Conservation (phyloP, 2,888 invertebrate genomes). For the Acanthoscelides obtectus region DNA sequence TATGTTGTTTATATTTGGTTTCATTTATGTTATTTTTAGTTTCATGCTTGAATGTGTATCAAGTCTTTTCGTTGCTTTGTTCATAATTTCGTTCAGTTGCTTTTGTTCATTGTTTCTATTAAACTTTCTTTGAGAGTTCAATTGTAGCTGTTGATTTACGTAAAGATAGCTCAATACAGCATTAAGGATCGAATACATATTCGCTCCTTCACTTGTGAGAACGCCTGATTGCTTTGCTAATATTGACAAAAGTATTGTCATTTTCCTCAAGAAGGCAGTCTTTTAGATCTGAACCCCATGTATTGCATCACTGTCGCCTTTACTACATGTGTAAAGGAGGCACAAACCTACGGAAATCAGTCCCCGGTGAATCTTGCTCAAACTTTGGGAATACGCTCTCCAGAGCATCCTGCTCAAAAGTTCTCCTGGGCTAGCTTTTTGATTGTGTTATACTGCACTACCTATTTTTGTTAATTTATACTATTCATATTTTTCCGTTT, state of each 20-base stretch:
- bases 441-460: background rate
- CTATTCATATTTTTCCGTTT: background rate
- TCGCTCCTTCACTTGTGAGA: no score
- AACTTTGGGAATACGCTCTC: no score
- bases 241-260: no score
- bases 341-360: no score
- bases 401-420: no score
- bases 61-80: background rate
- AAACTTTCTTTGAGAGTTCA: background rate
- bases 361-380: no score
- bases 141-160: background rate
- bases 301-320: no score
- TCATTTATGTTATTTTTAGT: background rate
- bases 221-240: no score
- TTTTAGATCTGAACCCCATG: no score
- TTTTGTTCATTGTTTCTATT: background rate
- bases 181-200: no score
- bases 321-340: no score
- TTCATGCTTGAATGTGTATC: background rate
- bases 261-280: no score
- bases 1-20: background rate
- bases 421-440: background rate
- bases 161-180: background rate
- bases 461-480: background rate
- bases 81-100: background rate